Base-by-base conservation (phyloP, 2,113 vertebrate genomes). In the Archilochus colubris region DNA sequence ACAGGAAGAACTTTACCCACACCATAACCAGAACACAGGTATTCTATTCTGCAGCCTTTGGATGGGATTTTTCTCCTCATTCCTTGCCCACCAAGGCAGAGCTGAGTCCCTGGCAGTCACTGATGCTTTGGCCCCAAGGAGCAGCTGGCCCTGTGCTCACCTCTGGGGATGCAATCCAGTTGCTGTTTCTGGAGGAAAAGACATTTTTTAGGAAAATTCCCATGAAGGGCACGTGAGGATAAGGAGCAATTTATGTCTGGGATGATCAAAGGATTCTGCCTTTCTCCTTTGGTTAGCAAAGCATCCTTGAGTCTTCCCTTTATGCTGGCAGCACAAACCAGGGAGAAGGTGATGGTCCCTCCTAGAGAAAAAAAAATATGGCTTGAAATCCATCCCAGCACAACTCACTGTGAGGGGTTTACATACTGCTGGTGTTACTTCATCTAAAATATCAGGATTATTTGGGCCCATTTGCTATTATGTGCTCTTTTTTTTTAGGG, bases 311-410 rank as follows among this genome's bases (percentile, higher is more conserved):
- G 31, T 1, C 20, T 16, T 57, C n/a, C 5, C 48, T 36, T 20
- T 51, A 10, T 3, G 0, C 12, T 18, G 3, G 18, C 10, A 0
- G 4, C 28, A 40, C 12, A 19, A 20, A 63, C 0, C 23, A 2
- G 53, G 69, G 63, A 28, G 28, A 17, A 46, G 44, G 7, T 1
- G 46, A 1, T 43, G 48, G 16, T 84, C 33, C 38, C 54, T 54
- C 24, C 16, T 54, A 40, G 28, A 28, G n/a, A 33, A 36, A 38
- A 40, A 20, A 54, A 33, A 10, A 25, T 8, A 50, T 22, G 23
- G 50, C 61, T 23, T 38, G 61, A 15, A 21, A 14, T 21, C 18
- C 18, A 1, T 28, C 4, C 36, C 12, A 13, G 1, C 5, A 28
- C 27, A 76, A 22, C 16, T 33, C 40, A 20, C 57, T 23, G 24